Evolutionary conservation across 2,797 vertebrate genomes (phyloP), one percentile per base, ranked within the genome.

Genomic region (Gadopsis marmoratus): DNA sequence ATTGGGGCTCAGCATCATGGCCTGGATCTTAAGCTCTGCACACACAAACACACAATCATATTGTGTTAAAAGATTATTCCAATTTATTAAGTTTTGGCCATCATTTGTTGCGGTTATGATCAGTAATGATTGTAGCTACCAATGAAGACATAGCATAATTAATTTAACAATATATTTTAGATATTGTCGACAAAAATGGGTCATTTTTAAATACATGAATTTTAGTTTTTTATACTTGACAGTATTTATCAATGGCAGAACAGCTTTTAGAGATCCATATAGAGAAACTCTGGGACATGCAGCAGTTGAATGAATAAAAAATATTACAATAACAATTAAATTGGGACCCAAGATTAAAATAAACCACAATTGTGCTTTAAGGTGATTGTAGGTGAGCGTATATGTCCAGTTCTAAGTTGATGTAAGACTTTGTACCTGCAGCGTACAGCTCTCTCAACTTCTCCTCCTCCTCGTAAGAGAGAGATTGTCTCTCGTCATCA

Each of bases 11-110:
- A 97, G 90, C 0, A 97, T 97, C 84, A 98, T 94, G 0, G 97
- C 95, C 81, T 96, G 97, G 93, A 97, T 95, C 95, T 99, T 99
- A 87, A 98, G 90, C 82, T 98, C 98, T 99, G 70, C 3, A 41
- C 9, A 58, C 16, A 79, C 7, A 79, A 19, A 69, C 8, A 79
- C 16, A 16, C 19, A 66, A 11, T 72, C 4, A 62, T 29, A 66
- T 1, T 65, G 61, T 50, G 37, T 64, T 50, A 16, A 23, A 37
- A 4, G 43, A 45, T 45, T 4, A 29, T 41, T 65, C 7, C 23
- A 2, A 3, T 29, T 55, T 29, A 19, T 48, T 39, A 29, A 47
- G 5, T 17, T 47, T 4, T 41, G 11, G 11, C 39, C 19, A 23
- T 59, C 1, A 21, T n/a, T 47, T 55, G 54, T 5, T 0, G 55